These are phyloP conservation scores for Caenorhabditis sinica DNA, from an alignment of 2,888 invertebrate genomes.

Conservation along the genomic window DNA sequence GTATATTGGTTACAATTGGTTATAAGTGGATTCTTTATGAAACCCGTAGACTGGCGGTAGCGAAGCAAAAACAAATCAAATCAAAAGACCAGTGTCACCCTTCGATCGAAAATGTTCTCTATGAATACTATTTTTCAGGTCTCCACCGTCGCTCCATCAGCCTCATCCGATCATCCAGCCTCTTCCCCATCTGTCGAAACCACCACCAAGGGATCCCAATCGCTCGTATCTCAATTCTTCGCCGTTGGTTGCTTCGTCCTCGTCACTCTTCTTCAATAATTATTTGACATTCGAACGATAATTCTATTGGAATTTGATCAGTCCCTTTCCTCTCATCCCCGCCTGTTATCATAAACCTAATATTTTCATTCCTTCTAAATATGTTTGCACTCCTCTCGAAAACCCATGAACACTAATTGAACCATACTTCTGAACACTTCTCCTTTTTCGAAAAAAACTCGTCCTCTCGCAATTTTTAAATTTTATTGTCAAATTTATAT, in stretches of 20 bases:
- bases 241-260: constrained; percentile 21
- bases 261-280: constrained; percentile 7
- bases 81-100: no score
- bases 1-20: no score
- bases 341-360: constrained; percentile 21
- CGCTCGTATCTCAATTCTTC: constrained; percentile 15
- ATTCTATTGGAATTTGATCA: constrained; percentile 20
- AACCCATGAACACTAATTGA: background rate
- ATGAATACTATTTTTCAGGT: no score
- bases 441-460: background rate
- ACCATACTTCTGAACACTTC: background rate
- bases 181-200: constrained; percentile 42
- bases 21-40: background rate
- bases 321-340: background rate
- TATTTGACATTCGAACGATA: constrained; percentile 7
- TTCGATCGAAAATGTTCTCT: no score
- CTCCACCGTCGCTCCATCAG: background rate
- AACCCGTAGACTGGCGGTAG: background rate
- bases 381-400: constrained; percentile 9
- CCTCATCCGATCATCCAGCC: constrained; percentile 15
- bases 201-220: constrained; percentile 38
- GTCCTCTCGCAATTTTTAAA: background rate
- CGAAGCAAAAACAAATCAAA: background rate
- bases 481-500: constrained; percentile 5
- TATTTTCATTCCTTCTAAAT: background rate